Base-by-base conservation (phyloP, 2,113 vertebrate genomes). In the Gracilinanus agilis region DNA sequence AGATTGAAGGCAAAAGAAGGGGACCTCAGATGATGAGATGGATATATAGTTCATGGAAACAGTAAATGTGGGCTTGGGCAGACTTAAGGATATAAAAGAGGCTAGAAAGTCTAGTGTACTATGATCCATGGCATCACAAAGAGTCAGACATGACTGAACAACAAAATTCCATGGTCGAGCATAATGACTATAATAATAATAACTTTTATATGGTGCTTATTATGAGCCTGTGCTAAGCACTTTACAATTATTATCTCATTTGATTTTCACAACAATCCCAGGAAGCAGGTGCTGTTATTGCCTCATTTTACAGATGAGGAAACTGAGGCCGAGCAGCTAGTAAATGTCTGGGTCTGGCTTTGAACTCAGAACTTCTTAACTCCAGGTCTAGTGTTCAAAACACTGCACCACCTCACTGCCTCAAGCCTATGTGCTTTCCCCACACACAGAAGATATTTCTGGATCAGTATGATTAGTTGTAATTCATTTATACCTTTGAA, bases 191-290 rank as follows among this genome's bases (percentile, higher is more conserved):
- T 75, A 75, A 75, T 75, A 75, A n/a, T 75, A 67, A 34, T 67
- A 75, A 75, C 34, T 75, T 67, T 75, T 75, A n/a, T n/a, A 75
- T 75, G 19, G 61, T 1, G 7, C n/a, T 75, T 75, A 75, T 75
- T 75, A 75, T 75, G 34, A 19, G 61, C 34, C 34, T 75, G 34
- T 75, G 34, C 16, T 75, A 67, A 67, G 34, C 61, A n/a, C 4
- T 75, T 75, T 75, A 75, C 34, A 75, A n/a, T 75, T 75, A 75
- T 75, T 75, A n/a, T 75, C 61, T 75, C 61, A n/a, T 67, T 67
- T 75, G 34, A 75, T n/a, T 75, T 67, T 75, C 19, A 75, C 13
- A 75, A 75, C 34, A 29, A 75, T 34, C 61, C 61, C 16, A n/a
- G 34, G 34, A 75, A 29, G n/a, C n/a, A n/a, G 13, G 6, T n/a